Percentiles rank a stretch among this genome's conserved stretches.
Evolutionary conservation across 2,113 vertebrate genomes (phyloP).

Genomic region (Epinephelus fuscoguttatus): DNA sequence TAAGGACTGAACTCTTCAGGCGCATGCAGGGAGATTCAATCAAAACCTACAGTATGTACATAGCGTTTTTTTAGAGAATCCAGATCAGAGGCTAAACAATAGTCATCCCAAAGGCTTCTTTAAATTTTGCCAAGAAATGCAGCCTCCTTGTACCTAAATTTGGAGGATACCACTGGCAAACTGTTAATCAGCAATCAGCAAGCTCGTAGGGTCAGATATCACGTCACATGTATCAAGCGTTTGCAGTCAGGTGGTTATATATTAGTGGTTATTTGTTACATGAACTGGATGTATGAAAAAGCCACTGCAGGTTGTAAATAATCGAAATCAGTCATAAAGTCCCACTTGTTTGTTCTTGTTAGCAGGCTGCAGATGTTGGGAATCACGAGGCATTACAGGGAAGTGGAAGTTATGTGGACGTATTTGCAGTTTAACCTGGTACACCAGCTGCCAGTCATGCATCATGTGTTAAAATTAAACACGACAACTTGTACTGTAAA

Average conservation of each 20-base stretch:
- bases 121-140: background rate
- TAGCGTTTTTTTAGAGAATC: background rate
- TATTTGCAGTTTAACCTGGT: background rate
- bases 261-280: background rate
- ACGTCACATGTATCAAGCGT: background rate
- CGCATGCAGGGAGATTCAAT: too few species aligned
- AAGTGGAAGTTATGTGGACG: background rate
- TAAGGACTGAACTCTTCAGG: too few species aligned
- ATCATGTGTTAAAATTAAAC: slow-evolving; percentile 23
- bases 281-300: background rate
- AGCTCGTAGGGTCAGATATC: background rate
- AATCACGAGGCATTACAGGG: background rate
- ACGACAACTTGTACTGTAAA: background rate
- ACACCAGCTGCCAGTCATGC: background rate
- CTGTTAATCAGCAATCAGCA: background rate
- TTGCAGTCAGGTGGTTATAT: background rate
- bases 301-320: background rate
- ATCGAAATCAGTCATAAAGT: background rate
- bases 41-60: too few species aligned
- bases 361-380: background rate
- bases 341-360: background rate
- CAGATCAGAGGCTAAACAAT: too few species aligned
- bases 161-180: background rate
- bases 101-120: background rate
- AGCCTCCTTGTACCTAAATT: too few species aligned